These are phyloP conservation scores for Microplitis mediator DNA, from an alignment of 1,140 invertebrate genomes.

Conservation along the genomic window DNA sequence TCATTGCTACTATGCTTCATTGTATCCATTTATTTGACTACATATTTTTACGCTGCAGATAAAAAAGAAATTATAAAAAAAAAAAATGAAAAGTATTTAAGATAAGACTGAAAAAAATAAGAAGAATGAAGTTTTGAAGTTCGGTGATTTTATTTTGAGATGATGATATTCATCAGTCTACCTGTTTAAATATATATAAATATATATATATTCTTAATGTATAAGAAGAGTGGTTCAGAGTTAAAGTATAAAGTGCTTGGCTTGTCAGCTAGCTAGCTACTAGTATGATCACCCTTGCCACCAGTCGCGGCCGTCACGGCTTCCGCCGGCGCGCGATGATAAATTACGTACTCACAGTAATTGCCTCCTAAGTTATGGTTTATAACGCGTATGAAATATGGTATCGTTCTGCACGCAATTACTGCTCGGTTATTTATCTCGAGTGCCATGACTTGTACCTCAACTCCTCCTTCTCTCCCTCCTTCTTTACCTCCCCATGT, in stretches of 20 bases:
- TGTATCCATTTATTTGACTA: too few relatives aligned
- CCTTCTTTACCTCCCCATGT: too few relatives aligned
- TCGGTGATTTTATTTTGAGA: too few relatives aligned
- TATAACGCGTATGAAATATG: conserved; percentile 66
- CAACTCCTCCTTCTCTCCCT: too few relatives aligned
- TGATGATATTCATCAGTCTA: too few relatives aligned
- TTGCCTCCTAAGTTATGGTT: conserved; percentile 67
- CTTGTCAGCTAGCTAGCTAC: conserved; percentile 13
- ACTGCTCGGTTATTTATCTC: conserved; percentile 66
- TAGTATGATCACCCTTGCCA: conserved; percentile 30
- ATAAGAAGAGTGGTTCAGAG: conserved; percentile 17
- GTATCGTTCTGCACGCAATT: conserved; percentile 66
- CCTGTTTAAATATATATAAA: too few relatives aligned
- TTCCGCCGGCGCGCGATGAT: conserved; percentile 55
- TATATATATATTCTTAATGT: background rate
- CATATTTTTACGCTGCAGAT: too few relatives aligned
- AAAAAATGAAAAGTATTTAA: too few relatives aligned
- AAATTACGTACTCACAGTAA: conserved; percentile 66
- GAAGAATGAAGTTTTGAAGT: too few relatives aligned
- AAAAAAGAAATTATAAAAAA: too few relatives aligned
- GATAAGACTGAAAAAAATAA: too few relatives aligned
- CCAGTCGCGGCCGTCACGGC: conserved; percentile 35
- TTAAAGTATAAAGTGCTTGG: conserved; percentile 4
- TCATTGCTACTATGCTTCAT: too few relatives aligned
- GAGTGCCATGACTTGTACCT: conserved; percentile 36